Evolutionary conservation across 2,888 invertebrate genomes (phyloP).

Genomic region (Biston stratarius): DNA sequence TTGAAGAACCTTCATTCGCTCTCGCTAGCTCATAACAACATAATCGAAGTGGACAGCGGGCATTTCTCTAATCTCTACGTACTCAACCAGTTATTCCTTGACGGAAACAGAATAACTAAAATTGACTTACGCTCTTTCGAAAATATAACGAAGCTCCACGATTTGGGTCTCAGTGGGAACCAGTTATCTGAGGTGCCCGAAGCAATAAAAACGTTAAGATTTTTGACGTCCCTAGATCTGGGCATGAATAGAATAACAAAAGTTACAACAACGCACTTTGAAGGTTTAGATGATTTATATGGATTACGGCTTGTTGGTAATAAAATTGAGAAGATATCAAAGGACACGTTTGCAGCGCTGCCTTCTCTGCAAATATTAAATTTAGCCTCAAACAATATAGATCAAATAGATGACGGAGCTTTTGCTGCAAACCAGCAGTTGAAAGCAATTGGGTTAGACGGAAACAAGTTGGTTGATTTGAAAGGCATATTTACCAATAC

Average conservation of each 20-base stretch:
- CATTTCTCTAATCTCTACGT: slow-evolving; percentile 91
- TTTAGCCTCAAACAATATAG: slow-evolving; percentile 92
- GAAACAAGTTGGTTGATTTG: slow-evolving; percentile 92
- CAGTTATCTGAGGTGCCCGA: slow-evolving; percentile 89
- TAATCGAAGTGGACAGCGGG: slow-evolving; percentile 89
- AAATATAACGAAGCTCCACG: slow-evolving; percentile 92
- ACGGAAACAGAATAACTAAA: slow-evolving; percentile 90
- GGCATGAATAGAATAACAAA: slow-evolving; percentile 92
- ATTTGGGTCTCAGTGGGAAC: slow-evolving; percentile 92
- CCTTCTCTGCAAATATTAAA: slow-evolving; percentile 92
- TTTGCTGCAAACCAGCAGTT: slow-evolving; percentile 91
- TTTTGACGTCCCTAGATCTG: slow-evolving; percentile 92
- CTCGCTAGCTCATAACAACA: slow-evolving; percentile 90
- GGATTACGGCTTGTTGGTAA: slow-evolving; percentile 93
- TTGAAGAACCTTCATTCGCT: slow-evolving; percentile 92
- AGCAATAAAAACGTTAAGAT: slow-evolving; percentile 89
- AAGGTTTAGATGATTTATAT: slow-evolving; percentile 90
- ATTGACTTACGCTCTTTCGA: slow-evolving; percentile 90
- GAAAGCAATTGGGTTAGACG: slow-evolving; percentile 91
- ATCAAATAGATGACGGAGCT: slow-evolving; percentile 91
- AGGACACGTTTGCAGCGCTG: slow-evolving; percentile 90
- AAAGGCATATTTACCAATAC: slow-evolving; percentile 92
- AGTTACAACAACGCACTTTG: slow-evolving; percentile 90
- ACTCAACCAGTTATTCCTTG: slow-evolving; percentile 90
- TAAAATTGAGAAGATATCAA: slow-evolving; percentile 91